Evolutionary conservation across 2,113 vertebrate genomes (phyloP), one percentile per base, ranked within the genome.

Genomic region (Lucifuga dentata): DNA sequence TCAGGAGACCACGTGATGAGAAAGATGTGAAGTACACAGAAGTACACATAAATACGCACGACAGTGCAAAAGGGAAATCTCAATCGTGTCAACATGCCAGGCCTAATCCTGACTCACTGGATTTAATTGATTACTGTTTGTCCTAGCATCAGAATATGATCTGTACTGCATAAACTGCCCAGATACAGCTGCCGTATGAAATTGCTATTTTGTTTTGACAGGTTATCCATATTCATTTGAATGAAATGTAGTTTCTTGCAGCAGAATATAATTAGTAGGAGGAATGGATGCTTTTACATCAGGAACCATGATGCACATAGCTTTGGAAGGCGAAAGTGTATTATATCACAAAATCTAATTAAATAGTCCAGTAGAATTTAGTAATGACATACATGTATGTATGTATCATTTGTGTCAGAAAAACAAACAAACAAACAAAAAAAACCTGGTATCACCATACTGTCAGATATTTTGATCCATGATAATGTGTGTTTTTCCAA

Each of bases 1-100:
- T 40, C 26, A 53, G 36, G 46, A 74, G 58, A 38, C 5, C 16
- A 64, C 53, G 68, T 76, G 85, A 81, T 59, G 67, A 50, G 67
- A 85, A 51, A 63, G 23, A 58, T 78, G 73, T 62, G 58, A 79
- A 70, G 53, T 43, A 52, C 39, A 61, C 17, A 50, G 8, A 39
- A 48, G 52, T 33, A 43, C 36, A 48, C 26, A 32, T 41, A 73
- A 75, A 69, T 59, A 21, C 63, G 51, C 29, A 36, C 46, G 32
- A 41, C 51, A 55, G n/a, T 55, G 17, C 44, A 49, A 63, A 76
- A 51, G 9, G 17, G 38, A 38, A 39, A 8, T 36, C 21, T 48
- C 20, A 24, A 12, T 17, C 21, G 23, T 50, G 49, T 33, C 26
- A n/a, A 43, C 19, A 13, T 40, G 38, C 15, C 49, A 12, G 24